Evolutionary conservation across 1,140 invertebrate species (phyloP), one percentile per base, ranked within the genome.

Genomic region (Ylistrum balloti): DNA sequence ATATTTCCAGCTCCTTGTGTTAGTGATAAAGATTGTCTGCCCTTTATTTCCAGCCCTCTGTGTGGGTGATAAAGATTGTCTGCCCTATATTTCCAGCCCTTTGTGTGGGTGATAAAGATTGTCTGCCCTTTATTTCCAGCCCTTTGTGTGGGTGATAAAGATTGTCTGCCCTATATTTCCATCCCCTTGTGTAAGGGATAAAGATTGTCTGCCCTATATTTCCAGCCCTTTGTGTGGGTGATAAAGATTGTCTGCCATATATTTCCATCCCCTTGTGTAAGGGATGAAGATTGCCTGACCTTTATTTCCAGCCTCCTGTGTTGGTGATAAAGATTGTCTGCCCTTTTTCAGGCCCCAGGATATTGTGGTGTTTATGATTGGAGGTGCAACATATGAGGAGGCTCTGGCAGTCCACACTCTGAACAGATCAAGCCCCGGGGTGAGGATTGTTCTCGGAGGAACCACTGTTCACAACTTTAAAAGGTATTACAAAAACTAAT

Each of bases 371-470:
- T 99, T 99, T 95, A 98, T 99, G 32, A 97, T 99, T 92, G 99
- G 99, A 33, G 99, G 99, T n/a, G 97, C 98, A 32, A 99, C 99
- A 0, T 99, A 99, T 95, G 99, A 99, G 96, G 99, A 99, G 97
- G 98, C 99, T 2, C 95, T 98, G 5, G 97, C 97, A 86, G 98
- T 99, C 11, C 97, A 99, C 96, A 97, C 98, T 95, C 96, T 99
- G 90, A 98, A 99, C 96, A 97, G 98, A 96, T 97, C 94, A 45
- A 97, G 97, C 94, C 97, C 97, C 20, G 98, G 97, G 10, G 97
- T 98, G 45, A 97, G 97, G 94, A 97, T 99, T 35, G 97, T 99
- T 89, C 96, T 99, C 0, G 99, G 99, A 35, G 98, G 98, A 56
- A 99, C 98, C 9, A 98, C 97, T 0, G 97, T 99, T 38, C 99